Conservation (phyloP, 2,113 vertebrate genomes). For the Electrona antarctica region DNA sequence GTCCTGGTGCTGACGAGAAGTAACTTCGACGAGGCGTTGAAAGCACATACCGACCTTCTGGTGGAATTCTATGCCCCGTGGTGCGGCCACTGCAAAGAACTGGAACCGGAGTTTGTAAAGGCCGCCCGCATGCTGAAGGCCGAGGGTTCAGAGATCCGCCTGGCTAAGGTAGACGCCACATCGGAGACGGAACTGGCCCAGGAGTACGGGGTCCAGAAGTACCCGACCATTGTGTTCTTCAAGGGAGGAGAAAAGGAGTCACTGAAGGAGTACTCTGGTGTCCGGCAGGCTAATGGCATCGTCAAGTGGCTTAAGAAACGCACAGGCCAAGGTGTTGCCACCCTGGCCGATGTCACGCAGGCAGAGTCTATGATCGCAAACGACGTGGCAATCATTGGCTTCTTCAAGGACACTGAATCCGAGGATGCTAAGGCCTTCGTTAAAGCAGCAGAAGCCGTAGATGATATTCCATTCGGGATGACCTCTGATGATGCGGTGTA, state of each 20-base stretch:
- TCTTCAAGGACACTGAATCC: slow-evolving; percentile 91
- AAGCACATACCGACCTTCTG: slow-evolving; percentile 82
- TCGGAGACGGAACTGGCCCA: slow-evolving; percentile 95
- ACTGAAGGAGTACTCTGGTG: slow-evolving; percentile 95
- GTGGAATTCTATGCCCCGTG: slow-evolving; percentile 98
- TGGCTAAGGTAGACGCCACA: slow-evolving; percentile 95
- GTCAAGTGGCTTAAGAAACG: slow-evolving; percentile 96
- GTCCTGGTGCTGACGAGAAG: slow-evolving; percentile 90
- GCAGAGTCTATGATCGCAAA: slow-evolving; percentile 84
- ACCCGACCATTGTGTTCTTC: slow-evolving; percentile 98
- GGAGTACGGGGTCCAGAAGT: slow-evolving; percentile 90
- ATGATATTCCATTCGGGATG: slow-evolving; percentile 92
- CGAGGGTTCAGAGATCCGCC: slow-evolving; percentile 86
- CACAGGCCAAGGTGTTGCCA: slow-evolving; percentile 87
- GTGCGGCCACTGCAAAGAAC: slow-evolving; percentile 98
- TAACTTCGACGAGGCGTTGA: slow-evolving; percentile 90
- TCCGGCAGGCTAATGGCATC: slow-evolving; percentile 92
- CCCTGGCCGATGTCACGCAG: slow-evolving; percentile 73
- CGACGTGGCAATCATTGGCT: slow-evolving; percentile 92
- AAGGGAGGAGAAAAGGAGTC: slow-evolving; percentile 88
- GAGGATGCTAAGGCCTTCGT: slow-evolving; percentile 85
- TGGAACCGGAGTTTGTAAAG: slow-evolving; percentile 93
- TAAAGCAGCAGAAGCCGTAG: slow-evolving; percentile 86
- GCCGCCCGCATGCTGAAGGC: slow-evolving; percentile 88
- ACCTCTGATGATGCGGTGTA: slow-evolving; percentile 82